phyloP scores from a whole-genome alignment of 2,113 vertebrate genomes.

The Tapirus terrestris region DNA sequence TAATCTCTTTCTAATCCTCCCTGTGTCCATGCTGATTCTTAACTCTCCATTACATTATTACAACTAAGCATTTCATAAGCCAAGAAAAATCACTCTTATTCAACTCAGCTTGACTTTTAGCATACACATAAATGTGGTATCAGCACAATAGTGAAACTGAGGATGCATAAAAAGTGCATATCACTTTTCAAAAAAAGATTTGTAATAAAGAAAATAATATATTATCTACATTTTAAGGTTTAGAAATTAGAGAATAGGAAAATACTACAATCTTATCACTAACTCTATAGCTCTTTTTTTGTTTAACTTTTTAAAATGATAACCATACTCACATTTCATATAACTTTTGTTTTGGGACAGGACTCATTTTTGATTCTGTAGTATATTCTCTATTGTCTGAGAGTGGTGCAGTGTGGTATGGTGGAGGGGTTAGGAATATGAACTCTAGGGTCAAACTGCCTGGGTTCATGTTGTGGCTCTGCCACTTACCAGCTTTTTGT shows the following conservation, averaged over 20 bases:
- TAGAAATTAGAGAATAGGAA: slow-evolving; percentile 21
- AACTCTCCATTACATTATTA: slow-evolving; percentile 45
- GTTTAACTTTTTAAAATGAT: background rate
- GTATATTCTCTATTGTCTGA: background rate
- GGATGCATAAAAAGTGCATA: background rate
- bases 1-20: slow-evolving; percentile 13
- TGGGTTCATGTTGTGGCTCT: background rate
- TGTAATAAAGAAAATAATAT: background rate
- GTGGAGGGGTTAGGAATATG: background rate
- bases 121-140: background rate
- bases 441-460: background rate
- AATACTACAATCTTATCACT: background rate
- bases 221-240: background rate
- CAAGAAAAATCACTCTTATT: background rate
- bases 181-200: background rate
- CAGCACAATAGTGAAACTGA: background rate
- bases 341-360: background rate
- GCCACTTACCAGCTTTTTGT: background rate
- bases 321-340: background rate
- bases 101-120: background rate
- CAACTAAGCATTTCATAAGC: background rate
- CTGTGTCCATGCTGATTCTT: slow-evolving; percentile 39
- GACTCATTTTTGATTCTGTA: background rate
- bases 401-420: background rate
- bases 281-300: background rate